These are phyloP conservation scores for Idaea biselata DNA, from an alignment of 2,888 invertebrate species.

Conservation along the genomic window DNA sequence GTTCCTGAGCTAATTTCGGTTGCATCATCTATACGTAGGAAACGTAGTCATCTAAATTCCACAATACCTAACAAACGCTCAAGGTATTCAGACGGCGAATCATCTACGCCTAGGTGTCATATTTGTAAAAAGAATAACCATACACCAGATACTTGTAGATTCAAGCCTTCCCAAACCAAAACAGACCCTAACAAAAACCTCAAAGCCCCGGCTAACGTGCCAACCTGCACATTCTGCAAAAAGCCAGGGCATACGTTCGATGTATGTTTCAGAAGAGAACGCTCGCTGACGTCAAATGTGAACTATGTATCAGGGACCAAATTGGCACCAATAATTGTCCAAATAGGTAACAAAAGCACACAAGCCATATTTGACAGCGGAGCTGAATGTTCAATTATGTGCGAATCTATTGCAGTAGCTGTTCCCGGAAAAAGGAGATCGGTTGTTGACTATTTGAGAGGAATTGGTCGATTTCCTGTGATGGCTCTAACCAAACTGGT, in stretches of 20 bases:
- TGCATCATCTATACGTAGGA: constrained; percentile 28
- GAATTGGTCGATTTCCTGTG: no score
- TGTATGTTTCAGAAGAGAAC: constrained; percentile 29
- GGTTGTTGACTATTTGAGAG: no score
- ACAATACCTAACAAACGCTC: constrained; percentile 14
- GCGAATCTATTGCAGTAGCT: no score
- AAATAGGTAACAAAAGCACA: no score
- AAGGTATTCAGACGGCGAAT: constrained; percentile 14
- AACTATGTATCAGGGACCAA: constrained; percentile 25
- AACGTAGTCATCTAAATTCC: constrained; percentile 17
- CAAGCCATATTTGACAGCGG: no score
- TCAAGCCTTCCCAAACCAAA: constrained; percentile 10
- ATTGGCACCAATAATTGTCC: no score
- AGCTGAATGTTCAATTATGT: no score
- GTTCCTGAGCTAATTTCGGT: constrained; percentile 35
- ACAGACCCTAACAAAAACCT: constrained; percentile 9
- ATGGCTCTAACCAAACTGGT: no score
- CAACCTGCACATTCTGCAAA: constrained; percentile 29
- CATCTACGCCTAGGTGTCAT: constrained; percentile 10
- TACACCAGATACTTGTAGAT: constrained; percentile 19
- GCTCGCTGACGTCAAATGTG: constrained; percentile 26
- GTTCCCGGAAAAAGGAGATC: no score
- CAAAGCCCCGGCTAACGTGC: constrained; percentile 11
- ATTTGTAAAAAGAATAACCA: constrained; percentile 25
- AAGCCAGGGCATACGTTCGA: constrained; percentile 31